Conservation (phyloP, 2,113 vertebrate species). For the Pimephales promelas region DNA sequence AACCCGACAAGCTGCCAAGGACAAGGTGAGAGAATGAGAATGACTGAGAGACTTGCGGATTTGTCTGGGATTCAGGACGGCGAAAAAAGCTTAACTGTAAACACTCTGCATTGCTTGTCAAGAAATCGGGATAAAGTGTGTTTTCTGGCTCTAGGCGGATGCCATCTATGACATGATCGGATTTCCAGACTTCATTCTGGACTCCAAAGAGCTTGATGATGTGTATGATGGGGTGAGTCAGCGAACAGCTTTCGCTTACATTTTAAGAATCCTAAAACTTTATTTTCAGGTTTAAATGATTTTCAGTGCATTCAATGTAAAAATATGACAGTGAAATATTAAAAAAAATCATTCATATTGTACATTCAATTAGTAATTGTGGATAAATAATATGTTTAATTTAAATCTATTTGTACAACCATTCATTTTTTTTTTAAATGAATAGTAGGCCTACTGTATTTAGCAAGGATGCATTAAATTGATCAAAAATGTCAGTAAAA, state of each 20-base stretch:
- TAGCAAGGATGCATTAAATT: neutral
- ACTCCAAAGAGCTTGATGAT: conserved; percentile 93
- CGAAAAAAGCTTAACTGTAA: conserved; percentile 27
- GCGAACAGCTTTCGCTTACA: neutral
- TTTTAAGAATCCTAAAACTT: neutral
- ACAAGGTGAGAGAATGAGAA: conserved; percentile 72
- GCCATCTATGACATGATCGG: conserved; percentile 98
- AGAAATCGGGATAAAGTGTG: neutral
- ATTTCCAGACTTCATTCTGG: conserved; percentile 96
- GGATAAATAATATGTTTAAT: neutral
- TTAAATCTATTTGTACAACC: neutral
- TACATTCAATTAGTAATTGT: neutral
- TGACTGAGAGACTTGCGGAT: neutral
- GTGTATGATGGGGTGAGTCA: conserved; percentile 91
- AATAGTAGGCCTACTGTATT: too few species aligned
- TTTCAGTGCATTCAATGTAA: neutral
- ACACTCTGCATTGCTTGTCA: conserved; percentile 5
- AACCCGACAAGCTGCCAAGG: conserved; percentile 89
- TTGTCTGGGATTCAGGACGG: neutral
- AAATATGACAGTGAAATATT: neutral
- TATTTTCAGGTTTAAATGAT: neutral
- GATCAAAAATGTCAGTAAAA: neutral
- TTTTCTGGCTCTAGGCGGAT: conserved; percentile 79
- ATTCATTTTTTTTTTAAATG: neutral
- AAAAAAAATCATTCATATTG: too few species aligned